Evolutionary conservation across 92 coral and sea anemone species (phyloP).

Genomic region (Montipora capitata): DNA sequence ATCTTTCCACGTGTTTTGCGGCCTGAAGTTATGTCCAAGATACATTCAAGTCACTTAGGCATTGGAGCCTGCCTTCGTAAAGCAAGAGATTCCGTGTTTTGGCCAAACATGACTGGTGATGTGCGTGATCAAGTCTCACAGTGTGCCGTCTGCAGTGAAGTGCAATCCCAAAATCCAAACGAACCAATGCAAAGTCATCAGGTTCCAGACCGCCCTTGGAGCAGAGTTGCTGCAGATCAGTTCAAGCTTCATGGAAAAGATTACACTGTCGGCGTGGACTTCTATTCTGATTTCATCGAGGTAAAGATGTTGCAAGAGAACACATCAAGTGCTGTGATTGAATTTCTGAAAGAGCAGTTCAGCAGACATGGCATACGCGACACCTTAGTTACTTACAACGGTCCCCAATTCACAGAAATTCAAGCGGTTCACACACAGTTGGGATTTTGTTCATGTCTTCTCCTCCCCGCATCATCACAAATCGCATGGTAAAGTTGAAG

Average conservation of each 20-base stretch:
- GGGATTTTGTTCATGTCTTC: slow-evolving; percentile 53
- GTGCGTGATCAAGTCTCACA: background rate
- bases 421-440: slow-evolving; percentile 14
- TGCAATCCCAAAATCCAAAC: background rate
- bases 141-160: background rate
- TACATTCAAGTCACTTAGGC: background rate
- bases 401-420: slow-evolving; percentile 43
- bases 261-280: background rate
- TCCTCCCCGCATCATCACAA: slow-evolving; percentile 19
- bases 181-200: background rate
- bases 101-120: slow-evolving; percentile 57
- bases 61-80: slow-evolving; percentile 14
- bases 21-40: background rate
- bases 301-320: slow-evolving; percentile 24
- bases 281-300: slow-evolving; percentile 32
- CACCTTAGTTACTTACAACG: slow-evolving; percentile 39
- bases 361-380: slow-evolving; percentile 56
- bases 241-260: slow-evolving; percentile 8
- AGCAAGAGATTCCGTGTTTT: slow-evolving; percentile 59
- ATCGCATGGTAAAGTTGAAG: background rate
- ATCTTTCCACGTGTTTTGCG: slow-evolving; percentile 44
- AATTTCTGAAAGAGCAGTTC: slow-evolving; percentile 49
- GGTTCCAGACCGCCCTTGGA: slow-evolving; percentile 22
- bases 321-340: slow-evolving; percentile 36
- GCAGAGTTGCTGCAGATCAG: slow-evolving; percentile 42